Evolutionary conservation across 92 coral and sea anemone species (phyloP), one percentile per base, ranked within the genome.

Genomic region (Muricea muricata): DNA sequence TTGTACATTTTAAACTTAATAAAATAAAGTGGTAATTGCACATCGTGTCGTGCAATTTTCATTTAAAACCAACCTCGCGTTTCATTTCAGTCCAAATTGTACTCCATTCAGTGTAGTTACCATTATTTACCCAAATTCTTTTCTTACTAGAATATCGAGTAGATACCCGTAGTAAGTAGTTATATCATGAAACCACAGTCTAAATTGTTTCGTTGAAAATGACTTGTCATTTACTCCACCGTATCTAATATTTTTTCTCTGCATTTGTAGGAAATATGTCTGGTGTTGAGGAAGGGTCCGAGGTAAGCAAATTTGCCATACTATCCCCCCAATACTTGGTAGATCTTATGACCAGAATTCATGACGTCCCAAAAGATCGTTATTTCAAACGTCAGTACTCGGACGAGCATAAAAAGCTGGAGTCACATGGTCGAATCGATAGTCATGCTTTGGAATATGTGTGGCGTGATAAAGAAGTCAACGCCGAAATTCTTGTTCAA

Each of bases 401-500:
- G 13, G 86, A 77, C 24, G 85, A 86, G 76, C 72, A 75, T 67
- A 57, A 73, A n/a, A 39, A 60, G 30, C 60, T 86, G 28, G 50
- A 72, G 68, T 67, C 57, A 14, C 65, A 79, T 33, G 90, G 90
- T 24, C 45, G 60, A 54, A 84, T 60, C 23, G 57, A 46, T 60
- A 18, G 74, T 18, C 20, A 31, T 20, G 37, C 80, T 66, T 47
- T 86, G 26, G 37, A 70, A 14, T 85, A 86, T 57, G 63, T 83
- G 26, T 79, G 90, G 90, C 70, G 81, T 21, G 34, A 50, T 2
- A 82, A 79, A 17, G 61, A 45, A 0, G 86, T 80, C 29, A 79
- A 90, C 4, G 81, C 71, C 13, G 80, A 86, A n/a, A 80, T 87
- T 7, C 91, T 92, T 32, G 78, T 92, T 4, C 88, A 84, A 33